phyloP scores from a whole-genome alignment of 2,888 invertebrate species.

The Erpobdella octoculata region DNA sequence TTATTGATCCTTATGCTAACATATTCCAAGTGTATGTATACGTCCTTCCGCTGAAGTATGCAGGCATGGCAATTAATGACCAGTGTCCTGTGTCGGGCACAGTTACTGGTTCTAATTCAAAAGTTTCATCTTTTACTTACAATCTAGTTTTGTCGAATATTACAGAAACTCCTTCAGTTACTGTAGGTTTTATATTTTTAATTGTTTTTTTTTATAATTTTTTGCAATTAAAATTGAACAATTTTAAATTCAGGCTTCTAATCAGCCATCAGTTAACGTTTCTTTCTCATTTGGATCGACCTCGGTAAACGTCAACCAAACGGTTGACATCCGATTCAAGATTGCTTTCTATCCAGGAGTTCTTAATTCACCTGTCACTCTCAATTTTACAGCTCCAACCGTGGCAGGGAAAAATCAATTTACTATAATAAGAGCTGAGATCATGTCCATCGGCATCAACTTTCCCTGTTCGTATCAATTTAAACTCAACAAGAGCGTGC shows the following conservation, averaged over 20 bases:
- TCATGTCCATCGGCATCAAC: conserved; percentile 43
- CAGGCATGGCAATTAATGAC: not conserved
- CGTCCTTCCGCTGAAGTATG: conserved; percentile 20
- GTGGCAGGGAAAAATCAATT: conserved; percentile 34
- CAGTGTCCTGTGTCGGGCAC: not conserved
- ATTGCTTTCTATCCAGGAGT: conserved; percentile 23
- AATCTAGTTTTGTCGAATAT: not conserved
- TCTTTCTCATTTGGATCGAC: conserved; percentile 13
- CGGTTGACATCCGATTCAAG: conserved; percentile 18
- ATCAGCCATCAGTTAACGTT: conserved; percentile 19
- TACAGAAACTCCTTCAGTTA: not conserved
- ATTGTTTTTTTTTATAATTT: not conserved
- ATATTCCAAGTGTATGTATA: conserved; percentile 28
- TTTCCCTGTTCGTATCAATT: conserved; percentile 43
- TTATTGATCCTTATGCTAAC: conserved; percentile 29
- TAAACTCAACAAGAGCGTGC: conserved; percentile 36
- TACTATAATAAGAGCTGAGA: conserved; percentile 41
- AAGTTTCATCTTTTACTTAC: not conserved
- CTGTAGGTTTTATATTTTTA: not conserved
- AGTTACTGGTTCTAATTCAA: not conserved
- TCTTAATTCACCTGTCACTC: conserved; percentile 38
- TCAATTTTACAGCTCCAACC: conserved; percentile 45
- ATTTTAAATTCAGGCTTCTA: not conserved
- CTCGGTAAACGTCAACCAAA: conserved; percentile 12
- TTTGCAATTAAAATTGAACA: not conserved